These are phyloP conservation scores for Protomyctophum bolini DNA, from an alignment of 2,113 vertebrate genomes.

Conservation along the genomic window DNA sequence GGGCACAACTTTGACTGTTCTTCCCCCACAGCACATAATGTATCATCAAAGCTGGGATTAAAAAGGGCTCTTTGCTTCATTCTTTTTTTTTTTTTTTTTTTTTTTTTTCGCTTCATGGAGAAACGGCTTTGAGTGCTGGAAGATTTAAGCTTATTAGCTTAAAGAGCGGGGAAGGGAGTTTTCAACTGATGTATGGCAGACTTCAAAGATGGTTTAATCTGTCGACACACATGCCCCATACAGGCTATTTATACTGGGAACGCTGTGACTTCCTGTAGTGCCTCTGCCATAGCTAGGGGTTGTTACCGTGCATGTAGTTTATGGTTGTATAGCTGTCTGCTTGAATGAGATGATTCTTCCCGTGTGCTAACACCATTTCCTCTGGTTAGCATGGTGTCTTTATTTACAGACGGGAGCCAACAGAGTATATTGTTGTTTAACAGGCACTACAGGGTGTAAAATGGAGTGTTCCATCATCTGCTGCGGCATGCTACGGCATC, in stretches of 20 bases:
- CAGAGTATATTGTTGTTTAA: too few relatives aligned
- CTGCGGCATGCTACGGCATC: too few relatives aligned
- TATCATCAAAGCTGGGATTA: slow-evolving; percentile 81
- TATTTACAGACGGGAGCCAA: not conserved
- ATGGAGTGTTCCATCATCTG: too few relatives aligned
- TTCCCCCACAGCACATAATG: slow-evolving; percentile 65
- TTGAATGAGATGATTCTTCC: slow-evolving; percentile 41
- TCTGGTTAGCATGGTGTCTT: slow-evolving; percentile 14
- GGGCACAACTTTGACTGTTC: slow-evolving; percentile 56
- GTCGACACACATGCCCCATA: slow-evolving; percentile 70
- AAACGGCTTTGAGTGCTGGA: slow-evolving; percentile 70
- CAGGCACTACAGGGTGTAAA: too few relatives aligned
- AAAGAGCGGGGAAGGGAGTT: slow-evolving; percentile 75
- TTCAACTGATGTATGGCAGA: slow-evolving; percentile 75
- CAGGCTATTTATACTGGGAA: slow-evolving; percentile 68
- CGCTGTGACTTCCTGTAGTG: slow-evolving; percentile 59
- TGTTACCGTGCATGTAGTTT: slow-evolving; percentile 43
- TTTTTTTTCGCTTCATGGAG: slow-evolving; percentile 47
- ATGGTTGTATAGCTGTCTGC: slow-evolving; percentile 28
- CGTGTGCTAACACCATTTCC: slow-evolving; percentile 25
- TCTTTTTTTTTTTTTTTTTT: slow-evolving; percentile 33
- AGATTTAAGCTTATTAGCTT: slow-evolving; percentile 82
- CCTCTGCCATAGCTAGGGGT: slow-evolving; percentile 29
- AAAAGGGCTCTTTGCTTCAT: slow-evolving; percentile 24
- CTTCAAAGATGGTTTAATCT: slow-evolving; percentile 83